Conservation (phyloP, 2,113 vertebrate genomes). For the Protobothrops flavoviridis region DNA sequence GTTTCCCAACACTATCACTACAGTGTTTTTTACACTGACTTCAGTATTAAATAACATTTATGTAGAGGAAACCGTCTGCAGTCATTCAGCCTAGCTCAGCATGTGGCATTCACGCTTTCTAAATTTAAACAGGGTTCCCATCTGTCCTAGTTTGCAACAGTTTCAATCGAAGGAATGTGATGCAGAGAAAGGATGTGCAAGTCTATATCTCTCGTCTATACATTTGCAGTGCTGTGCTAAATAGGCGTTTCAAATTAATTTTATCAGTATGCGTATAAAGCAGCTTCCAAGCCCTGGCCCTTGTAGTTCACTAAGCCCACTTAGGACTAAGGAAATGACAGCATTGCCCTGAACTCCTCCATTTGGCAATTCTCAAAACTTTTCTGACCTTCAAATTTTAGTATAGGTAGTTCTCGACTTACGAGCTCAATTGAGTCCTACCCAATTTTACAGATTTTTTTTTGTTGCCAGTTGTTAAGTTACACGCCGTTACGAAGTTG, state of each 20-base stretch:
- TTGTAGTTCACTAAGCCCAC: background rate
- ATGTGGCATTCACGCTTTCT: slow-evolving; percentile 53
- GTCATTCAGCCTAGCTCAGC: slow-evolving; percentile 64
- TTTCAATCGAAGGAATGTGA: slow-evolving; percentile 4
- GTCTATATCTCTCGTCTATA: slow-evolving; percentile 14
- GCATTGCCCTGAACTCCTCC: background rate
- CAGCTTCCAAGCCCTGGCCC: background rate
- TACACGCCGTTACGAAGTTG: background rate
- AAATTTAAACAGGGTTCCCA: slow-evolving; percentile 71
- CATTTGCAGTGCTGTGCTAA: slow-evolving; percentile 30
- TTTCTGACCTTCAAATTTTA: background rate
- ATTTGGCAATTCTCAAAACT: background rate
- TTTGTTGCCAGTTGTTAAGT: background rate
- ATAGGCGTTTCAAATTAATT: background rate
- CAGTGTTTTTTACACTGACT: slow-evolving; percentile 33
- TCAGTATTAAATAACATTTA: slow-evolving; percentile 45
- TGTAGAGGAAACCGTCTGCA: slow-evolving; percentile 57
- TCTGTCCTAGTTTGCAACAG: slow-evolving; percentile 58
- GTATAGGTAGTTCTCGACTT: background rate
- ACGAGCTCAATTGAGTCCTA: background rate
- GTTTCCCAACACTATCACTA: slow-evolving; percentile 18
- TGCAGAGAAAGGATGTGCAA: slow-evolving; percentile 22
- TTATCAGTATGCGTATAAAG: background rate
- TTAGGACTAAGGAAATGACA: background rate
- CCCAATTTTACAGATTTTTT: background rate